These are phyloP conservation scores for Oryzaephilus surinamensis DNA, from an alignment of 1,140 invertebrate species.

Conservation along the genomic window DNA sequence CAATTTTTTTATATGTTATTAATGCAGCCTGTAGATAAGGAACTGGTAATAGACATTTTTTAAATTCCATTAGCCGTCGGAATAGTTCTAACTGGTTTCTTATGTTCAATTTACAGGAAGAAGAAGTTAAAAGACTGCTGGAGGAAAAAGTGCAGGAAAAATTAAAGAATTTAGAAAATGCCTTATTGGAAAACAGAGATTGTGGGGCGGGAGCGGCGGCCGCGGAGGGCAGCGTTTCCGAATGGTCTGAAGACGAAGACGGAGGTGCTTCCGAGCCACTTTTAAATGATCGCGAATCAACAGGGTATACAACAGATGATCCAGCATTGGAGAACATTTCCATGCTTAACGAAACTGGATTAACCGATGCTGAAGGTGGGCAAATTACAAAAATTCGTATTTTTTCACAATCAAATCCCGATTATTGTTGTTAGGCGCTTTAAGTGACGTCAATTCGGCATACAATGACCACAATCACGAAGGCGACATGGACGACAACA, in stretches of 20 bases:
- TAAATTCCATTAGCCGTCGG: too few species aligned
- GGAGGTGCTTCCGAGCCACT: slow-evolving; percentile 48
- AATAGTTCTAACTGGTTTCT: slow-evolving; percentile 8
- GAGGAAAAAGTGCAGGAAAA: slow-evolving; percentile 37
- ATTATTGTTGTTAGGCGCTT: slow-evolving; percentile 45
- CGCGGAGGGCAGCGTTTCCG: slow-evolving; percentile 52
- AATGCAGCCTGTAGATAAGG: slow-evolving; percentile 26
- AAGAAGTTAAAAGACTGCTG: slow-evolving; percentile 41
- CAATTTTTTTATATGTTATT: slow-evolving; percentile 3
- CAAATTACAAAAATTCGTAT: neutral
- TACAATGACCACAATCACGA: slow-evolving; percentile 63
- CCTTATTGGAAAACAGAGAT: too few species aligned
- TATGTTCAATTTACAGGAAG: slow-evolving; percentile 34
- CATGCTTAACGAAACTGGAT: slow-evolving; percentile 71
- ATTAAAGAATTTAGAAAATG: slow-evolving; percentile 27
- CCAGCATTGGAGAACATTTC: slow-evolving; percentile 72
- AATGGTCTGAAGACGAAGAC: slow-evolving; percentile 62
- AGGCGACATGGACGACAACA: slow-evolving; percentile 65
- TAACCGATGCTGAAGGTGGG: slow-evolving; percentile 70
- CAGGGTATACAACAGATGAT: slow-evolving; percentile 73
- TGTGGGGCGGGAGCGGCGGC: neutral
- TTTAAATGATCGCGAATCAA: slow-evolving; percentile 51
- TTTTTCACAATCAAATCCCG: neutral
- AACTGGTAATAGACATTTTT: slow-evolving; percentile 26
- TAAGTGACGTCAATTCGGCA: slow-evolving; percentile 78